Base-by-base conservation (phyloP, 2,113 vertebrate species). In the Siphamia tubifer region DNA sequence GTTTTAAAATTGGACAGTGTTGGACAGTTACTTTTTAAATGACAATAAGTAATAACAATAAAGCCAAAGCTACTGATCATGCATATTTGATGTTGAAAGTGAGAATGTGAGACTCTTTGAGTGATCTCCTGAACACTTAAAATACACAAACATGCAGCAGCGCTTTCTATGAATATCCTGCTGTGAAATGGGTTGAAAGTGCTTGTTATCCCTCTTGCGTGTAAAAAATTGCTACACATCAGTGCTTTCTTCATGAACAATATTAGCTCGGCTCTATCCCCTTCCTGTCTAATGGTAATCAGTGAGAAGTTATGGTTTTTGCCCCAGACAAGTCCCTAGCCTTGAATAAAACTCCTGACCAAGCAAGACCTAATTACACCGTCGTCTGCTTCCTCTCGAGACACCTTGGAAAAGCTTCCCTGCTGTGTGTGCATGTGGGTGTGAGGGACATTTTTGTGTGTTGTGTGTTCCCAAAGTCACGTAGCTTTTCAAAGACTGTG, bases 311-410 rank as follows among this genome's bases (percentile, higher is more conserved):
- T 74, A 49, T 67, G 45, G 39, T 30, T 60, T 57, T 36, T 21
- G 21, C 48, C n/a, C 23, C 24, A 27, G 54, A 63, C 63, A 67
- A 51, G 42, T 79, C 67, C 71, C 68, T 40, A 24, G 39, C 19
- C 67, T 40, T 52, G 40, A 55, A 58, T 68, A 49, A 82, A 77
- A 84, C 27, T 44, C 75, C 74, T 54, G 68, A 86, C 78, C 65
- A 79, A 77, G 81, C 71, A 57, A 70, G 84, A 70, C 61, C 74
- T 77, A 77, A 86, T 86, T 81, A 78, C 62, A 58, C 45, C 38
- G 20, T 32, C 52, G 65, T 43, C 38, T 24, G 23, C 43, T 49
- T 10, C 49, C 53, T 38, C 39, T 21, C 4, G 64, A 76, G 60
- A 74, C 47, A 5, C 58, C n/a, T 15, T 35, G 47, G 15, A 51